Conservation (phyloP, 1,140 invertebrate genomes). For the Acyrthosiphon pisum region DNA sequence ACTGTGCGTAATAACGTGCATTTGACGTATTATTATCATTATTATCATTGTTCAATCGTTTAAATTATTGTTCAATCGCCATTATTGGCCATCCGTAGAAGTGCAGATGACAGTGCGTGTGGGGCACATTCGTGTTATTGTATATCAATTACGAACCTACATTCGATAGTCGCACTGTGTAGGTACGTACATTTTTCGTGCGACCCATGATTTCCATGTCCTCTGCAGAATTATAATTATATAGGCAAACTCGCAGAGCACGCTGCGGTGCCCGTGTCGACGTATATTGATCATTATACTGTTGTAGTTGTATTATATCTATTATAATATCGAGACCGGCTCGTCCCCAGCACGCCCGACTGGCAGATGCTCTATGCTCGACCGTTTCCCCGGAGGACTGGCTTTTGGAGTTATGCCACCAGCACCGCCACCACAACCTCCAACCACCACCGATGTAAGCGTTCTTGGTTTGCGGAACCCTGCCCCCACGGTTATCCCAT, state of each 20-base stretch:
- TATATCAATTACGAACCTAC: neutral
- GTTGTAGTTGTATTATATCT: neutral
- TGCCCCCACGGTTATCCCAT: neutral
- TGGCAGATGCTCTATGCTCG: neutral
- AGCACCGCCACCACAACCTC: neutral
- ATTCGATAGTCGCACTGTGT: neutral
- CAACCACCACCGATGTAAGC: neutral
- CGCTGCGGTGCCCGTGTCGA: neutral
- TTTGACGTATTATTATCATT: neutral
- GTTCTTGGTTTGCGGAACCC: neutral
- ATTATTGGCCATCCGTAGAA: no score
- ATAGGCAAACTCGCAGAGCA: neutral
- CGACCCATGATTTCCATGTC: neutral
- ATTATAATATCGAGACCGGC: neutral
- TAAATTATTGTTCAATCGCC: neutral
- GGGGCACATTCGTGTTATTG: neutral
- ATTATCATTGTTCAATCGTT: neutral
- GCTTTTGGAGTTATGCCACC: neutral
- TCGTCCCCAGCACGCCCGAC: neutral
- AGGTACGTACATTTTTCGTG: neutral
- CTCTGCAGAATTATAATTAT: neutral
- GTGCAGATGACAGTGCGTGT: no score
- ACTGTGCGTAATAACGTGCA: neutral
- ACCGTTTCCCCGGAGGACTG: neutral
- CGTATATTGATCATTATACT: neutral